Evolutionary conservation across 1,140 invertebrate species (phyloP), one percentile per base, ranked within the genome.

Genomic region (Triops cancriformis): DNA sequence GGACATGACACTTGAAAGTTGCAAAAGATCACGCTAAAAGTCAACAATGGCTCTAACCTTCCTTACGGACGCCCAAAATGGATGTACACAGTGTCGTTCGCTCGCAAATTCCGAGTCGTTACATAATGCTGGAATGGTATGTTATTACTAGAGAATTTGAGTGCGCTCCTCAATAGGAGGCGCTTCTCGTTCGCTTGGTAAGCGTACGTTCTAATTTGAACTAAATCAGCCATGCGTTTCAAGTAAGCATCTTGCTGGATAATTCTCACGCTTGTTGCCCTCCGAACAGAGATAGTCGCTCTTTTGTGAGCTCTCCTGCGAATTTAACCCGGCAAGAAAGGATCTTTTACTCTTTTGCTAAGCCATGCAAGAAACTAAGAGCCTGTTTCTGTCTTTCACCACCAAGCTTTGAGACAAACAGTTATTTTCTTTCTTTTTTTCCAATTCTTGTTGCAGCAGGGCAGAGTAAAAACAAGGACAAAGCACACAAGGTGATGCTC

Each of bases 201-300:
- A 64, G 51, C 51, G 23, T 14, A 64, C 10, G 51, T 9, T 64
- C 14, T 64, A 64, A 64, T 64, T 14, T 64, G 18, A 9, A 64
- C 23, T 64, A 64, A 64, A 64, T 64, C 14, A 23, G 51, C 23
- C 51, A 64, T 64, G 18, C 51, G 51, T 64, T 7, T 64, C 14
- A 23, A 64, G 23, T 64, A 64, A 64, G 51, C 51, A 64, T 64
- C 51, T 64, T 23, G 14, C 51, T 64, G 14, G 51, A 64, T 23
- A 64, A 64, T n/a, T 64, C 51, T 64, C 14, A 64, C 51, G 51
- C 51, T 64, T 64, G 51, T 64, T 64, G 51, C 51, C 51, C 51
- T 64, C 51, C 51, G 14, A 64, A 64, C 51, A 64, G 23, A 64
- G 51, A 64, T 23, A 64, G 51, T 64, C 51, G 14, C 51, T 64